Conservation (phyloP, 1,140 invertebrate genomes). For the Paralvinella palmiformis region DNA sequence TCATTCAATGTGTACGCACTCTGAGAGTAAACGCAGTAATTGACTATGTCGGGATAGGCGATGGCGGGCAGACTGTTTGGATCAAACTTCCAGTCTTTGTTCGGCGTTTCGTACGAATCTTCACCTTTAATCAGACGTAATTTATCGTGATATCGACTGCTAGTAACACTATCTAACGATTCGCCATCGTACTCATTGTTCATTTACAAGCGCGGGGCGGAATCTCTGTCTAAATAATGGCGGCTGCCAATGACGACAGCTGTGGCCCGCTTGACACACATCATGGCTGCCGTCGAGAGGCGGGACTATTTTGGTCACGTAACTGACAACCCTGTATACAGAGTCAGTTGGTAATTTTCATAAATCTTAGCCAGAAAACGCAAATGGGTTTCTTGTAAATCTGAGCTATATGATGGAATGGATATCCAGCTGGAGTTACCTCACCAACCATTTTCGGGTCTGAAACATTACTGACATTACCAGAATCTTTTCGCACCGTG, state of each 20-base stretch:
- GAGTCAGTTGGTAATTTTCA: no score
- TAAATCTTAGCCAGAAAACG: no score
- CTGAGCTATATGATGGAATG: no score
- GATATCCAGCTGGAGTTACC: no score
- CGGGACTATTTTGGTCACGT: constrained; percentile 3
- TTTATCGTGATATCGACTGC: background rate
- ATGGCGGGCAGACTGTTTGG: background rate
- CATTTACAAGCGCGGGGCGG: background rate
- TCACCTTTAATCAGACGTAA: constrained; percentile 1
- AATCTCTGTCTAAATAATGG: background rate
- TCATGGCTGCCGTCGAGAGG: background rate
- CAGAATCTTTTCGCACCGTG: no score
- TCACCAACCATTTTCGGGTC: no score
- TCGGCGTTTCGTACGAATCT: constrained; percentile 1
- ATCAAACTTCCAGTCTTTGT: constrained; percentile 1
- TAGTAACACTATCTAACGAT: background rate
- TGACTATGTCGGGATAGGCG: background rate
- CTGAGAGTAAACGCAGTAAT: background rate
- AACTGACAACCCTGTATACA: background rate
- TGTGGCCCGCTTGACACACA: background rate
- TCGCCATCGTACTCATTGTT: background rate
- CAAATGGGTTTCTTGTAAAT: no score
- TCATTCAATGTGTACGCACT: background rate
- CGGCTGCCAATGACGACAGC: constrained; percentile 1
- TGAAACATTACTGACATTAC: no score